Evolutionary conservation across 1,140 invertebrate species (phyloP).

Genomic region (Drosophila subobscura): DNA sequence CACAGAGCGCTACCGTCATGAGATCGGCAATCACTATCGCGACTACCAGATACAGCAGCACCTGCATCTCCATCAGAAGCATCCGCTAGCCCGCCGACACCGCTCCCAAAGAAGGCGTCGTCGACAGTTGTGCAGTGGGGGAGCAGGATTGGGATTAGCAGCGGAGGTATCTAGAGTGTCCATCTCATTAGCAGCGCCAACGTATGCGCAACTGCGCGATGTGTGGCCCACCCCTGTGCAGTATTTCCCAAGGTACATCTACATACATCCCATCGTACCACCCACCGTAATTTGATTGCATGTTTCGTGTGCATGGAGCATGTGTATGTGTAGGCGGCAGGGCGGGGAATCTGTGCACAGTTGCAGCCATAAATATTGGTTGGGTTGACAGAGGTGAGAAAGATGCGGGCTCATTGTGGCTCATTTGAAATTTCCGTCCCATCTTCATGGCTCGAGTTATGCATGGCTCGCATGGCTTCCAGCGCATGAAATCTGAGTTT

Average conservation of each 20-base stretch:
- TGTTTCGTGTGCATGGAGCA: neutral
- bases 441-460: conserved; percentile 62
- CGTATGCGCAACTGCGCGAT: conserved; percentile 47
- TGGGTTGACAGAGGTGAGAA: conserved; percentile 8
- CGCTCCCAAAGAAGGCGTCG: conserved; percentile 8
- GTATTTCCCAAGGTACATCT: conserved; percentile 70
- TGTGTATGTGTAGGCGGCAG: neutral
- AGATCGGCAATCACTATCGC: conserved; percentile 80
- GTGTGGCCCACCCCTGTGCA: conserved; percentile 68
- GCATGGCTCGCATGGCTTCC: conserved; percentile 15
- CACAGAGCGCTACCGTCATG: conserved; percentile 63
- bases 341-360: conserved; percentile 23
- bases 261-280: no score
- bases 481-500: conserved; percentile 20
- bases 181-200: conserved; percentile 37
- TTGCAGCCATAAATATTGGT: conserved; percentile 50
- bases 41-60: conserved; percentile 69
- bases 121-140: neutral
- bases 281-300: conserved; percentile 10
- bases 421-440: conserved; percentile 39
- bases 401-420: neutral
- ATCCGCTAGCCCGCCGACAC: conserved; percentile 10
- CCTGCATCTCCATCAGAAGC: conserved; percentile 17
- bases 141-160: neutral
- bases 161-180: conserved; percentile 11